Base-by-base conservation (phyloP, 2,888 invertebrate species). In the Pelosia muscerda region DNA sequence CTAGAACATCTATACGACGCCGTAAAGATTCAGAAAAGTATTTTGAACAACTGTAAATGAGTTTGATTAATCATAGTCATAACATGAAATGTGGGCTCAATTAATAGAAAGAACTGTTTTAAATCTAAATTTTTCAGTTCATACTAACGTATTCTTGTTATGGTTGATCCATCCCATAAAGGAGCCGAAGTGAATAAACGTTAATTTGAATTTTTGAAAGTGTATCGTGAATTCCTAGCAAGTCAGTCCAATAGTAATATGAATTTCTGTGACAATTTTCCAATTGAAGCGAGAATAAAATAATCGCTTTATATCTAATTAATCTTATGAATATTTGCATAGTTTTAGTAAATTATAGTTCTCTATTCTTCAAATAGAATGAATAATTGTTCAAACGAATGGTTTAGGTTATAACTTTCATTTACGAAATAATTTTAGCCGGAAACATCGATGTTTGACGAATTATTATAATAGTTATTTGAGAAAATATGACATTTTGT, bases 361-460 rank as follows among this genome's bases (percentile, higher is more conserved):
- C 25, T 55, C 69, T 72, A 78, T 74, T 78, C 70, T 63, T 59
- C 65, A 65, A 64, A 71, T 63, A 49, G 63, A 71, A 71, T 63
- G 42, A 61, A 13, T 34, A 58, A 76, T 62, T 76, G 64, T 34
- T 65, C 10, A 66, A 72, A 72, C 26, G 55, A 68, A 68, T 61
- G 26, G 57, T 73, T 63, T 57, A 63, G 58, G 68, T 71, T 66
- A 64, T 69, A 70, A 61, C 59, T 57, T 61, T 26, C 62, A 74
- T 55, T 56, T 26, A 60, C 42, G 56, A 68, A 60, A 68, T 70
- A 73, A 72, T 76, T 77, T 72, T 62, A 62, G 58, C 69, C 73
- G 63, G 71, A 76, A 73, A 84, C 86, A 86, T 86, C 86, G 86
- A 86, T 69, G 59, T 65, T 68, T 75, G 78, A 86, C 86, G 86